Evolutionary conservation across 2,113 vertebrate species (phyloP).

Genomic region (Nyctereutes procyonoides): DNA sequence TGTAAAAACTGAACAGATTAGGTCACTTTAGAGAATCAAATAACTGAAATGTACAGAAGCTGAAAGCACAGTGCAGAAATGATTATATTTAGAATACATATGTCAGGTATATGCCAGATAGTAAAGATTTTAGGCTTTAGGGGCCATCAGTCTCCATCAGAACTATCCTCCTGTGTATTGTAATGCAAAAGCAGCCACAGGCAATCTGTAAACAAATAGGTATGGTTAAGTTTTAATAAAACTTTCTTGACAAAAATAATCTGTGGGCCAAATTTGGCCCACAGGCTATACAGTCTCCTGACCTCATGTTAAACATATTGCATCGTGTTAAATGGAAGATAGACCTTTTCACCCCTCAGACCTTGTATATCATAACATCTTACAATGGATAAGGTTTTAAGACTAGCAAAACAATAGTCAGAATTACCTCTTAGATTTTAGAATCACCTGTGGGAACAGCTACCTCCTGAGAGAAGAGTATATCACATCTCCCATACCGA

Average conservation of each 20-base stretch:
- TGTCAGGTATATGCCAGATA: not conserved
- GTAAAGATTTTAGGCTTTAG: not conserved
- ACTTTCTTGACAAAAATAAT: not conserved
- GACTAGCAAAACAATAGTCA: not conserved
- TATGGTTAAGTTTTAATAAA: not conserved
- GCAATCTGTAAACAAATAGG: not conserved
- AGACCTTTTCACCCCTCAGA: not conserved
- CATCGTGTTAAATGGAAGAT: not conserved
- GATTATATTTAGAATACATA: not conserved
- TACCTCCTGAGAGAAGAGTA: not conserved
- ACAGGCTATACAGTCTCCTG: not conserved
- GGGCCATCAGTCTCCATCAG: not conserved
- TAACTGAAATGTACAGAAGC: not conserved
- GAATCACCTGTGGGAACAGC: not conserved
- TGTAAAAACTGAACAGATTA: constrained; percentile 7
- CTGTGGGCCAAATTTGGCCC: not conserved
- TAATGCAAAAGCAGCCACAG: too few species aligned
- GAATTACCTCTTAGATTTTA: not conserved
- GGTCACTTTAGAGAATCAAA: constrained; percentile 50
- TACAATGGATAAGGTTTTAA: constrained; percentile 11
- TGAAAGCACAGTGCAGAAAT: not conserved
- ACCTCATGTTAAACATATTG: not conserved
- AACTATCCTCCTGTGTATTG: not conserved
- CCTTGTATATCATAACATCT: not conserved
- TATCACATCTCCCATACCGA: not conserved